Base-by-base conservation (phyloP, 2,113 vertebrate species). In the Bambusicola thoracicus region DNA sequence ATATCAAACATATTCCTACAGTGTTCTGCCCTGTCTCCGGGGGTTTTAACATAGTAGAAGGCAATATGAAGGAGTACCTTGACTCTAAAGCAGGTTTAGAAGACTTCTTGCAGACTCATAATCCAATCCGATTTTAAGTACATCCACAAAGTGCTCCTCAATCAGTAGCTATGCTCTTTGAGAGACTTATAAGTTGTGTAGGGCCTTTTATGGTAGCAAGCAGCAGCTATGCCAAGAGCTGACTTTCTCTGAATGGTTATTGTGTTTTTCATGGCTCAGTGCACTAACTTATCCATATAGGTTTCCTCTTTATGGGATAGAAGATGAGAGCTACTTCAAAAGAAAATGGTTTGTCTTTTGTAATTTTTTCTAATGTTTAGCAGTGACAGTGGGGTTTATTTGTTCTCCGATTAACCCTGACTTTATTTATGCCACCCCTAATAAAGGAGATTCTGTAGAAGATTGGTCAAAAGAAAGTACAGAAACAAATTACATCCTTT, bases 1-100 rank as follows among this genome's bases (percentile, higher is more conserved):
- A 99, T 99, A 99, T 99, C 99, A 99, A 99, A 99, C 99, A 99
- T 99, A 99, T 99, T 99, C 98, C 98, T 99, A 99, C 99, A 99
- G 99, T 99, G 99, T 99, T 98, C 98, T 98, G 99, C 98, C 98
- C 99, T 99, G 98, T 99, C 99, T 99, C 98, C 99, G 98, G 98
- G 98, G 98, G 96, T 97, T 96, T 95, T 96, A 96, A 97, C 85
- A 7, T 87, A 95, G 92, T 74, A 48, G 92, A 93, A 98, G 95
- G 96, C 93, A 91, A 93, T 92, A 58, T 93, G 95, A 94, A 96
- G 92, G 95, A 96, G 70, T 59, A 43, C 38, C 83, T 76, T 85
- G 81, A 91, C 55, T 96, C 85, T 81, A 93, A 86, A 87, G 85
- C 94, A 97, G 97, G 73, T 85, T 95, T 97, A 96, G 92, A 97